These are phyloP conservation scores for Myotis planiceps DNA, from an alignment of 2,797 vertebrate species.

Conservation along the genomic window DNA sequence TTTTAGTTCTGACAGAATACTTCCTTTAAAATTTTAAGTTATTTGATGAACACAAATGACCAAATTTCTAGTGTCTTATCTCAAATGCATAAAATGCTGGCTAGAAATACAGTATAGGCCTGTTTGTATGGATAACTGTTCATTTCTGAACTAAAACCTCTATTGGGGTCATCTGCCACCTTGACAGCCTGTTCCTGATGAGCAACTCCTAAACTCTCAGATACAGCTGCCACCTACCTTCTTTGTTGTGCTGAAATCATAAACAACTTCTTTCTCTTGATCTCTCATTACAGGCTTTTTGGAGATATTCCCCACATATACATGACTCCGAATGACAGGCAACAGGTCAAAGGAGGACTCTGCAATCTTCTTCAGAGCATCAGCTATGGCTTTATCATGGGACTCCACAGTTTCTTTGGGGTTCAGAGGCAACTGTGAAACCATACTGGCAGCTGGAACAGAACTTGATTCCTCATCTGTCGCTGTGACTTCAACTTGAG, in stretches of 20 bases:
- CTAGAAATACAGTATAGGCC: neutral
- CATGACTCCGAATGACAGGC: conserved; percentile 92
- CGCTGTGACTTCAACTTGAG: neutral
- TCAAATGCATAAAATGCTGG: neutral
- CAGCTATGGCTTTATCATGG: conserved; percentile 71
- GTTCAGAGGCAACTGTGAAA: neutral
- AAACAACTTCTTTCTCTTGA: conserved; percentile 94
- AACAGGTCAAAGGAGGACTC: conserved; percentile 93
- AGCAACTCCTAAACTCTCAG: fast-evolving
- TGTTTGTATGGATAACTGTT: neutral
- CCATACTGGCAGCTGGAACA: neutral
- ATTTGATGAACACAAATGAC: neutral
- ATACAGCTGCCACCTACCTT: conserved; percentile 85
- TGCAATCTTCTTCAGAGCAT: conserved; percentile 88
- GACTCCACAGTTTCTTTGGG: conserved; percentile 59
- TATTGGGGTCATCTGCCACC: neutral
- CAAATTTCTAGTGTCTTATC: neutral
- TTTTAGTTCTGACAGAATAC: neutral
- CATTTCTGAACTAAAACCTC: neutral
- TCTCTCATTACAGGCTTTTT: conserved; percentile 93
- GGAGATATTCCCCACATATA: conserved; percentile 91
- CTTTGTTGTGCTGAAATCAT: conserved; percentile 88
- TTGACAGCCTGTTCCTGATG: neutral
- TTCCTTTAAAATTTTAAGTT: neutral
- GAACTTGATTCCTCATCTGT: neutral